These are phyloP conservation scores for Brotogeris chrysoptera DNA, from an alignment of 2,797 vertebrate species.

Conservation along the genomic window DNA sequence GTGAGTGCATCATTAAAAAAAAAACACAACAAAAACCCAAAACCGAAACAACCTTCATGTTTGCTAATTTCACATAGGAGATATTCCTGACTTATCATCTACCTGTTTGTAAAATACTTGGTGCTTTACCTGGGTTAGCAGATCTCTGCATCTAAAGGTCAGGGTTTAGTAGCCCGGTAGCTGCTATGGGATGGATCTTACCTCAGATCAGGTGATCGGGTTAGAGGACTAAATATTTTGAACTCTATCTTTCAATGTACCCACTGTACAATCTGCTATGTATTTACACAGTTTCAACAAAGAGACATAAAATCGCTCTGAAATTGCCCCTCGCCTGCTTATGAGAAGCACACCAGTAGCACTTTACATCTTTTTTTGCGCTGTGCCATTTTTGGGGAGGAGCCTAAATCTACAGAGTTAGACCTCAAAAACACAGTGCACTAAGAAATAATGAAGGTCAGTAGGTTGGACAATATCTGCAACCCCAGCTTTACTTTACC, in stretches of 20 bases:
- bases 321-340: not conserved
- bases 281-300: not conserved
- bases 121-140: not conserved
- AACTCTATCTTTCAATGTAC: not conserved
- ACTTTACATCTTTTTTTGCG: not conserved
- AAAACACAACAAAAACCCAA: not conserved
- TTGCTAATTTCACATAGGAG: constrained; percentile 49
- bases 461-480: not conserved
- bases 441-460: not conserved
- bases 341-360: not conserved
- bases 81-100: not conserved
- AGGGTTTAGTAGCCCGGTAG: not conserved
- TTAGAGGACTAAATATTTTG: not conserved
- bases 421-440: not conserved
- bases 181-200: not conserved
- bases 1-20: constrained; percentile 18
- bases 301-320: not conserved
- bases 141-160: not conserved
- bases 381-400: not conserved
- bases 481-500: not conserved
- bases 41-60: not conserved
- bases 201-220: not conserved
- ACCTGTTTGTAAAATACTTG: not conserved
- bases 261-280: not conserved
- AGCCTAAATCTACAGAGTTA: not conserved